A percentile compares a stretch with the other conserved stretches of the same genome.
Evolutionary conservation across 2,797 vertebrate genomes (phyloP).

Genomic region (Darevskia mixta): DNA sequence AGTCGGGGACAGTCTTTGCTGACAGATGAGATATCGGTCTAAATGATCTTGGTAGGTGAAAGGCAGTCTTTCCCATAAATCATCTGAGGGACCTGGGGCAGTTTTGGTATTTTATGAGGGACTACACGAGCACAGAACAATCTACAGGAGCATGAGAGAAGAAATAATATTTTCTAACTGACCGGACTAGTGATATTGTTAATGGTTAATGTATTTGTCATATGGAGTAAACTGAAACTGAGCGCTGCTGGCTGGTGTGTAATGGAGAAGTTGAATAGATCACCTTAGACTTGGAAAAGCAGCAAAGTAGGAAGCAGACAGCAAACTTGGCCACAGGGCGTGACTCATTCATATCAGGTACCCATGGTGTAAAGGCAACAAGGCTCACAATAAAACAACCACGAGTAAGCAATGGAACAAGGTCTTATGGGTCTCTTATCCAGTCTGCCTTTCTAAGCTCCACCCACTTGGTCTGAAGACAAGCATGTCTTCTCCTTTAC

Average conservation of each 20-base stretch:
- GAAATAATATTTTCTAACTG: not conserved
- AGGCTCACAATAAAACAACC: not conserved
- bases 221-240: not conserved
- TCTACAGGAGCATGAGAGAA: not conserved
- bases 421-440: not conserved
- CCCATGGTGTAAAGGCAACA: not conserved
- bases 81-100: not conserved
- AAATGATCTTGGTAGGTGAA: not conserved
- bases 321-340: not conserved
- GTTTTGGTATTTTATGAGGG: not conserved
- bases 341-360: no score
- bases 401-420: not conserved
- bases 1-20: not conserved
- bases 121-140: not conserved
- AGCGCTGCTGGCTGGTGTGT: not conserved
- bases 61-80: not conserved
- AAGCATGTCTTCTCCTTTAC: no score
- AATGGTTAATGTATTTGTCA: not conserved
- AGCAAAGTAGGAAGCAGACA: not conserved
- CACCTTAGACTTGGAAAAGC: not conserved
- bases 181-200: not conserved
- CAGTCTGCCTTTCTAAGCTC: no score
- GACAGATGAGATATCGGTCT: not conserved
- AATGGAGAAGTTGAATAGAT: not conserved
- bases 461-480: no score